Evolutionary conservation across 1,140 invertebrate species (phyloP).

Genomic region (Maconellicoccus hirsutus): DNA sequence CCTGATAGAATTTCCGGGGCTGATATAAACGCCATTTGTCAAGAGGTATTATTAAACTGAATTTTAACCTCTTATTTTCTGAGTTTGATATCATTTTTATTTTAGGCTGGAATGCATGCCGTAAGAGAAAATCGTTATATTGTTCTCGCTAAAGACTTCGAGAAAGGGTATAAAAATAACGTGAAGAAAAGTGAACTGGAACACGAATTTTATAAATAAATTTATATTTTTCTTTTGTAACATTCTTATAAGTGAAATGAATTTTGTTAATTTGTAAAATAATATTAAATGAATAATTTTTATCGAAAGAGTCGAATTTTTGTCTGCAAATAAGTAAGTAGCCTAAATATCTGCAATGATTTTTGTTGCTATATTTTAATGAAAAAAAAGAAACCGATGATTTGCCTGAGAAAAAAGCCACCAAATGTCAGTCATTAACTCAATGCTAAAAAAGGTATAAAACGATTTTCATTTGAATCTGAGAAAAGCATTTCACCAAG

Average conservation of each 20-base stretch:
- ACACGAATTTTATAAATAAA: slow-evolving; percentile 99
- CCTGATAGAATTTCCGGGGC: slow-evolving; percentile 98
- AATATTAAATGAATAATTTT: not conserved
- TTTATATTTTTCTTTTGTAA: not conserved
- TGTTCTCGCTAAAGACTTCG: slow-evolving; percentile 96
- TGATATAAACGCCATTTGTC: slow-evolving; percentile 99
- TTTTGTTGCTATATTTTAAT: too few species aligned
- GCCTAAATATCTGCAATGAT: too few species aligned
- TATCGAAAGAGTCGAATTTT: not conserved
- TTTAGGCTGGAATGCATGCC: slow-evolving; percentile 78
- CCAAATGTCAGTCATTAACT: too few species aligned
- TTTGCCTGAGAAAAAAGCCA: too few species aligned
- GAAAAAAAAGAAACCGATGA: too few species aligned
- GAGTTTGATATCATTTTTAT: slow-evolving; percentile 27
- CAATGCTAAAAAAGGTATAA: too few species aligned
- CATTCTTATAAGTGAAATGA: not conserved
- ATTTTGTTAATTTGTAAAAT: not conserved
- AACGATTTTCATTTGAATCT: too few species aligned
- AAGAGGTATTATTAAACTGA: slow-evolving; percentile 61
- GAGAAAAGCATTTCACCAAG: too few species aligned
- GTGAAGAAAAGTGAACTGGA: slow-evolving; percentile 99
- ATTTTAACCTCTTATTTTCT: slow-evolving; percentile 10
- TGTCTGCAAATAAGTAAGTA: too few species aligned
- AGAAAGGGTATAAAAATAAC: slow-evolving; percentile 99
- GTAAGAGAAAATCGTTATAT: slow-evolving; percentile 98